Evolutionary conservation across 2,888 invertebrate genomes (phyloP), one percentile per base, ranked within the genome.

Genomic region (Crematogaster levior): DNA sequence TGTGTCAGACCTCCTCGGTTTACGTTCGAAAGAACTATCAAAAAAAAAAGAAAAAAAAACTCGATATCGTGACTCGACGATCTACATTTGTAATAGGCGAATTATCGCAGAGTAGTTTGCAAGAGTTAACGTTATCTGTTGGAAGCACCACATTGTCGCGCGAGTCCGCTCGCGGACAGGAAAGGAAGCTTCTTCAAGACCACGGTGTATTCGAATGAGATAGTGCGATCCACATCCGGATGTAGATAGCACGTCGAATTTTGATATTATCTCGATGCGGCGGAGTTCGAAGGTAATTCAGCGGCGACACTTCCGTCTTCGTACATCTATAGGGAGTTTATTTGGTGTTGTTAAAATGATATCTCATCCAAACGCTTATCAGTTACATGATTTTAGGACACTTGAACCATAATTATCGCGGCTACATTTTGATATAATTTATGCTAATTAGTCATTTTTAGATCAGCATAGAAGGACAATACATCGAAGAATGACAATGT

Each of bases 171-270:
- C 18, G 68, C 24, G 43, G 12, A 46, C 56, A 34, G 70, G 34
- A 79, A 34, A 70, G 77, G 77, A 79, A 70, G 34, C 24, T 34
- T 24, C 77, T 43, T 34, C 43, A 70, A 79, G 70, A 34, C 24
- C 56, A 46, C 56, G 56, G 34, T 79, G 27, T 43, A 43, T 56
- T 58, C 24, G 77, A n/a, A 79, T 79, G 70, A 70, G 56, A 79
- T 79, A 79, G 18, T 43, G 24, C 34, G 56, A 68, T 68, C 48
- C 48, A 7, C 40, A 66, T 3, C 68, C 77, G 77, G 77, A 79
- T 79, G 77, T 46, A 77, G 68, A 68, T 68, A 68, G 21, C 53
- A 1, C 43, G 56, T 46, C 77, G 43, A 79, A 79, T 46, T 79
- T 70, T 12, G 70, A 34, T 58, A 24, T 21, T 58, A 70, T 70